A percentile compares a stretch with the other conserved stretches of the same genome.
Evolutionary conservation across 2,888 invertebrate species (phyloP).

Genomic region (Sarcophaga rosellei): DNA sequence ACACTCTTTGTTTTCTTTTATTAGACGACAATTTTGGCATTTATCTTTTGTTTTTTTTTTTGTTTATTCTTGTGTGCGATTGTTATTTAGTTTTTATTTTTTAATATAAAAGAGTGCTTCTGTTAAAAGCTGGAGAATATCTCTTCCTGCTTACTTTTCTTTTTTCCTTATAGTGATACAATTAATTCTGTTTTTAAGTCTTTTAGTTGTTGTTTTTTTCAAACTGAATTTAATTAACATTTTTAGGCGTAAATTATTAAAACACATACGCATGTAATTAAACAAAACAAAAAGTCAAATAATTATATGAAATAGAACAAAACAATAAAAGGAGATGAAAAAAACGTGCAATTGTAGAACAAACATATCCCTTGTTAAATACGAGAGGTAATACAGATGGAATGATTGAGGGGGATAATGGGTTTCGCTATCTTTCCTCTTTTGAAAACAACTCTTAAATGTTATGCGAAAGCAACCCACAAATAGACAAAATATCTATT

Average conservation of each 20-base stretch:
- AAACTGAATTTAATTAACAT: constrained; percentile 75
- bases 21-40: constrained; percentile 66
- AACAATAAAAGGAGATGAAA: not conserved
- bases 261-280: constrained; percentile 70
- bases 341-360: not conserved
- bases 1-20: constrained; percentile 55
- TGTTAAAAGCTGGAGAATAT: constrained; percentile 20
- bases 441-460: constrained; percentile 56
- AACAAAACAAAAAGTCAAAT: constrained; percentile 47
- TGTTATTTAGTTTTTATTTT: constrained; percentile 34
- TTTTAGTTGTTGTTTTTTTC: constrained; percentile 41
- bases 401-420: not conserved
- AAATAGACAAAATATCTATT: not conserved
- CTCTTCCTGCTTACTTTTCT: constrained; percentile 17
- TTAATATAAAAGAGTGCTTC: constrained; percentile 49
- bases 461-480: not conserved
- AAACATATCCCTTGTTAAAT: not conserved
- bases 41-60: constrained; percentile 25
- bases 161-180: constrained; percentile 40
- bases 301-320: not conserved
- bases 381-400: not conserved
- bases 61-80: constrained; percentile 62
- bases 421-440: not conserved
- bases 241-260: constrained; percentile 74
- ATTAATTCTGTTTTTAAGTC: constrained; percentile 42